Conservation (phyloP, 2,113 vertebrate species). For the Sylvilagus bachmani region DNA sequence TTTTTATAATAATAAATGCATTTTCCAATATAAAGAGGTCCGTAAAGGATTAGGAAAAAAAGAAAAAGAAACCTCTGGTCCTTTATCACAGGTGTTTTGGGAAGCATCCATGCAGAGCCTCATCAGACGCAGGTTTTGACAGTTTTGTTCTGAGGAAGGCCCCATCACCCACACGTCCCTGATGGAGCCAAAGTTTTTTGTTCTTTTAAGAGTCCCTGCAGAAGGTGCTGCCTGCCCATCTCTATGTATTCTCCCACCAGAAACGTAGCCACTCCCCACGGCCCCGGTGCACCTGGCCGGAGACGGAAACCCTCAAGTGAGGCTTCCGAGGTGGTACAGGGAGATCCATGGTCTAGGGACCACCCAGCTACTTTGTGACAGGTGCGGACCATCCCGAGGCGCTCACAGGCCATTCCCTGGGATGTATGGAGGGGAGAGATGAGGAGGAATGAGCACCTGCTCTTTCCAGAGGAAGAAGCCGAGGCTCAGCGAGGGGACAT, state of each 20-base stretch:
- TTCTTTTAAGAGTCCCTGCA: neutral
- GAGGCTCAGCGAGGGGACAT: neutral
- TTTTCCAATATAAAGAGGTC: conserved; percentile 25
- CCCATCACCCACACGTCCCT: neutral
- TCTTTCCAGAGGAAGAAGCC: neutral
- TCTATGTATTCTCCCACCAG: neutral
- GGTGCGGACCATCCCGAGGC: too few relatives aligned
- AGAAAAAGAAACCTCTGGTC: neutral
- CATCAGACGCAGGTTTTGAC: neutral
- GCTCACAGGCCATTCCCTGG: neutral
- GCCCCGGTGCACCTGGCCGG: neutral
- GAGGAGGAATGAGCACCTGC: neutral
- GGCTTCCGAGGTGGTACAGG: neutral
- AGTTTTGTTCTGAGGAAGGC: neutral
- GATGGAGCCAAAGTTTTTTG: neutral
- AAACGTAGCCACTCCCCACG: neutral
- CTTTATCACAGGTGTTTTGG: neutral
- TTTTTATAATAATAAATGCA: conserved; percentile 2
- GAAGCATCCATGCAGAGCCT: neutral
- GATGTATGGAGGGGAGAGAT: neutral
- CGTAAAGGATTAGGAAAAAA: neutral
- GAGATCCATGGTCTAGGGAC: neutral
- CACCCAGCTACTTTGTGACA: neutral
- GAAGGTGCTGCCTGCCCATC: neutral
- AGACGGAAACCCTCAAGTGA: neutral